Percentiles rank a stretch among this genome's conserved stretches.
Evolutionary conservation across 2,888 invertebrate species (phyloP).

Genomic region (Exephanes ischioxanthus): DNA sequence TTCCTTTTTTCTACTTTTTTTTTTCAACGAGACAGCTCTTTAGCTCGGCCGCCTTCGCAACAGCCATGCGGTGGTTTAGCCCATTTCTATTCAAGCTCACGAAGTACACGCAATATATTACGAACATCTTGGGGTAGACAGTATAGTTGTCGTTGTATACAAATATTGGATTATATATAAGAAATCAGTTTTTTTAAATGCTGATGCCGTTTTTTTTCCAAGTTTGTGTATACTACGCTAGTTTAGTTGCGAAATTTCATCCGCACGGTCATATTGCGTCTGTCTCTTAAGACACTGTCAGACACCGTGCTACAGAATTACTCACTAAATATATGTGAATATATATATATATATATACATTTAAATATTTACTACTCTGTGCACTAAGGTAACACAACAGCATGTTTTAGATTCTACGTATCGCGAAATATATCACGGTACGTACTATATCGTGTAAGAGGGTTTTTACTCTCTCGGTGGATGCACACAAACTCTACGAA

Average conservation of each 20-base stretch:
- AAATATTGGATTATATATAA: slow-evolving; percentile 2
- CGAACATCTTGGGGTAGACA: not conserved
- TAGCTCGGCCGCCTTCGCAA: not conserved
- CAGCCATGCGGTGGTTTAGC: not conserved
- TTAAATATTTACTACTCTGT: not conserved
- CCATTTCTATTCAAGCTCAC: slow-evolving; percentile 11
- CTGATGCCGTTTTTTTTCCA: not conserved
- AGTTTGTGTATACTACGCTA: not conserved
- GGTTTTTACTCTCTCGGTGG: not conserved
- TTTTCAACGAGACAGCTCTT: not conserved
- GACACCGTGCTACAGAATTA: slow-evolving; percentile 32
- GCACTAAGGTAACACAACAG: not conserved
- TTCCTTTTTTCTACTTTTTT: too few relatives aligned
- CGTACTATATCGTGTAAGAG: slow-evolving; percentile 21
- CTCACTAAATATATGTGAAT: not conserved
- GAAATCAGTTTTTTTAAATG: slow-evolving; percentile 6
- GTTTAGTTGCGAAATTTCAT: slow-evolving; percentile 21
- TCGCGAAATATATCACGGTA: not conserved
- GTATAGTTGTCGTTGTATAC: not conserved
- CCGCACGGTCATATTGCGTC: slow-evolving; percentile 22
- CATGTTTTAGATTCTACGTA: slow-evolving; percentile 15
- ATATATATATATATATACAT: not conserved
- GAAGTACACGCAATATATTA: slow-evolving; percentile 16
- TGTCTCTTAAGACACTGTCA: slow-evolving; percentile 42
- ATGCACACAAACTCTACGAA: slow-evolving; percentile 43